These are phyloP conservation scores for Scomberomorus guttatus DNA, from an alignment of 2,797 vertebrate genomes.

Conservation along the genomic window DNA sequence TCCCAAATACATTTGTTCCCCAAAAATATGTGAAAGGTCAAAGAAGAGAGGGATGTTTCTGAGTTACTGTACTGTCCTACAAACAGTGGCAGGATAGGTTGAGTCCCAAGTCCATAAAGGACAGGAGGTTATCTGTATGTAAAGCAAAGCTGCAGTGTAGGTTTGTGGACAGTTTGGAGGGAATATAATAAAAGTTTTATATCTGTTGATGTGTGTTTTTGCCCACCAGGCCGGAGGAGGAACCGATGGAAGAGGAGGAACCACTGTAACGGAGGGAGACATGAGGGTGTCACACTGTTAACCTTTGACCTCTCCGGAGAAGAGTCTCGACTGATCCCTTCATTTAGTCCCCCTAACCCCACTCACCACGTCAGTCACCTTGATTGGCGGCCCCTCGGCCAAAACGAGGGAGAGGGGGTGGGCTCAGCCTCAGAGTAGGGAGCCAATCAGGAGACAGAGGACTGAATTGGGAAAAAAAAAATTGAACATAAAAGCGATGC, in stretches of 20 bases:
- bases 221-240: conserved; percentile 89
- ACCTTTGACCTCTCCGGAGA: conserved; percentile 79
- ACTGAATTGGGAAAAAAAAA: conserved; percentile 65
- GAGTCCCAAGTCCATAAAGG: conserved; percentile 20
- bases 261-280: conserved; percentile 89
- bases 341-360: conserved; percentile 79
- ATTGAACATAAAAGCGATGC: conserved; percentile 59
- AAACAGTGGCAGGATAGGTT: background rate
- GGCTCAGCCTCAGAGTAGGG: conserved; percentile 81
- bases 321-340: conserved; percentile 81
- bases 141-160: background rate
- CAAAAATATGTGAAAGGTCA: conserved; percentile 5
- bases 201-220: conserved; percentile 7
- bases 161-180: background rate
- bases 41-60: background rate
- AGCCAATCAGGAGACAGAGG: conserved; percentile 83
- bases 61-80: background rate
- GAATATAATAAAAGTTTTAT: background rate
- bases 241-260: conserved; percentile 97
- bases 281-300: conserved; percentile 69
- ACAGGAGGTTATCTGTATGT: conserved; percentile 16
- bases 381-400: conserved; percentile 78
- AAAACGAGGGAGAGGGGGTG: conserved; percentile 74
- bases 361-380: conserved; percentile 77
- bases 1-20: background rate